Evolutionary conservation across 2,113 vertebrate genomes (phyloP).

Genomic region (Catagonus wagneri): DNA sequence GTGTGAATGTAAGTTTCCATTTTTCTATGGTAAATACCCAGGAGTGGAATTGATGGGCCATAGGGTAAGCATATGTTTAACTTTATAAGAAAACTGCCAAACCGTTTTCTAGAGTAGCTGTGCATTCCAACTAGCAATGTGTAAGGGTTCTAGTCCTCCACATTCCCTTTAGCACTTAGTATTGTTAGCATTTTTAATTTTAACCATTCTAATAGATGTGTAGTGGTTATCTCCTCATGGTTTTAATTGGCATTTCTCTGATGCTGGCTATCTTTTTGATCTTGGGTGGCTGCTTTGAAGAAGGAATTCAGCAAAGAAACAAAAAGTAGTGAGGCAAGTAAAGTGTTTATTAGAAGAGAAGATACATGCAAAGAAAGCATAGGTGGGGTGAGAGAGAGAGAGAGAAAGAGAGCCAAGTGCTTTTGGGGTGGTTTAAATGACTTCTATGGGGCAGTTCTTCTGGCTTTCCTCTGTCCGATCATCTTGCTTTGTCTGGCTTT

Average conservation of each 20-base stretch:
- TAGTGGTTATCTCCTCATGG: background rate
- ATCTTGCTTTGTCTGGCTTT: too few species aligned
- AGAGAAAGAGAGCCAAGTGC: too few species aligned
- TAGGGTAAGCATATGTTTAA: constrained; percentile 14
- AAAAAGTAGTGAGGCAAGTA: too few species aligned
- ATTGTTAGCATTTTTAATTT: constrained; percentile 32
- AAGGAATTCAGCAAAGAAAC: too few species aligned
- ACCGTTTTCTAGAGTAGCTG: background rate
- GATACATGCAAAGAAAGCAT: too few species aligned
- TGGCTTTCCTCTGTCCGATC: too few species aligned
- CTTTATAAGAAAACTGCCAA: constrained; percentile 15
- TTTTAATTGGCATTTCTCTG: constrained; percentile 40
- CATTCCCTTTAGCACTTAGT: constrained; percentile 19
- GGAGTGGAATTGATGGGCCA: background rate
- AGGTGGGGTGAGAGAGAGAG: too few species aligned
- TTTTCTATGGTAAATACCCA: constrained; percentile 32
- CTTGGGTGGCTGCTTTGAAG: too few species aligned
- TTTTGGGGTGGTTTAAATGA: too few species aligned
- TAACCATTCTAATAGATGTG: constrained; percentile 16
- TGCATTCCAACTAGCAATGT: background rate
- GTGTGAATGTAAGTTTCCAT: constrained; percentile 1
- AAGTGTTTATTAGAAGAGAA: too few species aligned
- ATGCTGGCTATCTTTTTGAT: background rate
- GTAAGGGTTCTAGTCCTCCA: background rate
- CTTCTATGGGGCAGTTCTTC: too few species aligned